These are phyloP conservation scores for Nematolebias whitei DNA, from an alignment of 2,113 vertebrate species.

Conservation along the genomic window DNA sequence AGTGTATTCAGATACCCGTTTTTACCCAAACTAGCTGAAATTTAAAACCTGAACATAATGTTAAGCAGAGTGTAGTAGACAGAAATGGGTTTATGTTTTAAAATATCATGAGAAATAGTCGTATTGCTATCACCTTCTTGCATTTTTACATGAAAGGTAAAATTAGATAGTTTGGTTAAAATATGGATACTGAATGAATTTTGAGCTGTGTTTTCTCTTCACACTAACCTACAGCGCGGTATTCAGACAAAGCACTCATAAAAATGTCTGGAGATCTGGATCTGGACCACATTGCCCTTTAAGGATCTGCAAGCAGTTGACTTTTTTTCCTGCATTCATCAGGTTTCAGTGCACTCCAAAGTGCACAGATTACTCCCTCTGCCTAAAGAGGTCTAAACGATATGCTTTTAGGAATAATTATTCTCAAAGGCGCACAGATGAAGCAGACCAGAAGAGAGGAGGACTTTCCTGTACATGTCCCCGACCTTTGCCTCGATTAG, in stretches of 20 bases:
- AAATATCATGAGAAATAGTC: no score
- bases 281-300: not conserved
- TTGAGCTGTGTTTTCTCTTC: not conserved
- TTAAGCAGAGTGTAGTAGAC: no score
- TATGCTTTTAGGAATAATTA: conserved; percentile 76
- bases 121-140: not conserved
- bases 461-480: conserved; percentile 44
- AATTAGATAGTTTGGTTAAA: not conserved
- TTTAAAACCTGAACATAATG: no score
- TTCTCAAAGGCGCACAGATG: conserved; percentile 57
- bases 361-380: conserved; percentile 34
- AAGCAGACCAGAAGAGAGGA: conserved; percentile 45
- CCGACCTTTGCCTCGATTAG: conserved; percentile 65
- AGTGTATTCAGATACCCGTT: no score
- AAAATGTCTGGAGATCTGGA: not conserved
- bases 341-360: conserved; percentile 27
- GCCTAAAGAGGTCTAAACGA: conserved; percentile 56
- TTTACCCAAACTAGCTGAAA: no score
- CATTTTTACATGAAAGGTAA: not conserved
- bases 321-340: conserved; percentile 35
- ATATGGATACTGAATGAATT: not conserved
- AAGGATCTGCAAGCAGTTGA: conserved; percentile 25
- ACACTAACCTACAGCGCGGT: not conserved
- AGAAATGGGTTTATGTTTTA: no score
- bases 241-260: not conserved